Percentiles rank a stretch among this genome's conserved stretches.
Evolutionary conservation across 92 coral and sea anemone genomes (phyloP).

Genomic region (Parazoanthus darwini): DNA sequence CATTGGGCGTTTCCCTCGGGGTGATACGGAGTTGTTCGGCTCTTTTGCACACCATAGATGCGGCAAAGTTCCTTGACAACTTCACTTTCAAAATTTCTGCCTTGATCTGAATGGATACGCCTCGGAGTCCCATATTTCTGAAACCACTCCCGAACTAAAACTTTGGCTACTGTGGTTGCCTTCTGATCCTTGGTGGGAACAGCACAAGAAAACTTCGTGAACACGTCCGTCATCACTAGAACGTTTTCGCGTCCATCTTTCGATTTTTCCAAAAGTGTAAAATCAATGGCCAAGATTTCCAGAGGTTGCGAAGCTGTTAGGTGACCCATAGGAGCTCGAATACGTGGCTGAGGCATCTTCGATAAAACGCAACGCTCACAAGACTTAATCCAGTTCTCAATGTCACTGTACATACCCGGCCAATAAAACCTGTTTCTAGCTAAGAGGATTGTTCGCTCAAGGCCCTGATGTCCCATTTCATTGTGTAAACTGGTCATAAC

Average conservation of each 20-base stretch:
- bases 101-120: conserved; percentile 39
- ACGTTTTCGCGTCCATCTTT: conserved; percentile 26
- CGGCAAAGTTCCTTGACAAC: conserved; percentile 22
- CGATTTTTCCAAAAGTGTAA: no score
- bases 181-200: conserved; percentile 19
- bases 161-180: conserved; percentile 44
- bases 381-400: not conserved
- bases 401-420: not conserved
- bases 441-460: not conserved
- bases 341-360: no score
- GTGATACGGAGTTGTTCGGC: conserved; percentile 34
- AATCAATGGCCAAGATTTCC: no score
- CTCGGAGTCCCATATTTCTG: conserved; percentile 28
- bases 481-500: not conserved
- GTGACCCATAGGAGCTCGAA: no score
- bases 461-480: not conserved
- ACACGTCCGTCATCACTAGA: conserved; percentile 43
- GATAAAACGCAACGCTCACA: no score
- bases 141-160: conserved; percentile 41
- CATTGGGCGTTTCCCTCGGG: conserved; percentile 43
- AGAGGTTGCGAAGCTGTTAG: no score
- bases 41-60: conserved; percentile 39
- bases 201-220: conserved; percentile 36
- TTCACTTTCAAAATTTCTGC: conserved; percentile 40
- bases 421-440: conserved; percentile 10